Evolutionary conservation across 2,797 vertebrate genomes (phyloP).

Genomic region (Crenuchus spilurus): DNA sequence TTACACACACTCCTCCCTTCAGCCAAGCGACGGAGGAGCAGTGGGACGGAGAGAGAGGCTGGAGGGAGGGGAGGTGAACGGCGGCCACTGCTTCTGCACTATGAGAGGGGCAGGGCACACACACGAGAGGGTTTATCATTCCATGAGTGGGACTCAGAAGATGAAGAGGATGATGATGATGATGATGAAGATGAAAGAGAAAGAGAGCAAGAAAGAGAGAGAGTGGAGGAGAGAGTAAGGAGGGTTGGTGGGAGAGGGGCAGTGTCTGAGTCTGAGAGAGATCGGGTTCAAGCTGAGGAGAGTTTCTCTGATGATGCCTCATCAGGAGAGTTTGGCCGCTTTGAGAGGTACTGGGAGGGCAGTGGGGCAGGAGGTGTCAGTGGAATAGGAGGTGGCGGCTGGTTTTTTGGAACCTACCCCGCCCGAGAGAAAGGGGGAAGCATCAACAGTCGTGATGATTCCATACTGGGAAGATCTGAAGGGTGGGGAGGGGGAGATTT

Average conservation of each 20-base stretch:
- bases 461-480: conserved; percentile 75
- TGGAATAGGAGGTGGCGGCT: conserved; percentile 79
- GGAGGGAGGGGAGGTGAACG: conserved; percentile 73
- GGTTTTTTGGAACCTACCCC: conserved; percentile 84
- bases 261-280: conserved; percentile 77
- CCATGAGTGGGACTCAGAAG: conserved; percentile 83
- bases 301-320: conserved; percentile 77
- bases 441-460: conserved; percentile 81
- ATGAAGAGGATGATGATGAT: conserved; percentile 62
- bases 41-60: conserved; percentile 71
- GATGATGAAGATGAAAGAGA: conserved; percentile 66
- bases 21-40: conserved; percentile 74
- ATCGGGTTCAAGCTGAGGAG: conserved; percentile 70
- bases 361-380: conserved; percentile 63
- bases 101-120: conserved; percentile 78
- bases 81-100: conserved; percentile 78
- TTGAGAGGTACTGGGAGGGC: conserved; percentile 83
- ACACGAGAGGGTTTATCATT: conserved; percentile 80
- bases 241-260: conserved; percentile 67
- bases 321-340: conserved; percentile 80
- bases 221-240: conserved; percentile 64
- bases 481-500: conserved; percentile 76
- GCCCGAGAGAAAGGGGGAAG: conserved; percentile 82
- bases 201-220: conserved; percentile 59
- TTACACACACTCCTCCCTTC: conserved; percentile 76